Evolutionary conservation across 2,888 invertebrate species (phyloP).

Genomic region (Stratiomys singularior): DNA sequence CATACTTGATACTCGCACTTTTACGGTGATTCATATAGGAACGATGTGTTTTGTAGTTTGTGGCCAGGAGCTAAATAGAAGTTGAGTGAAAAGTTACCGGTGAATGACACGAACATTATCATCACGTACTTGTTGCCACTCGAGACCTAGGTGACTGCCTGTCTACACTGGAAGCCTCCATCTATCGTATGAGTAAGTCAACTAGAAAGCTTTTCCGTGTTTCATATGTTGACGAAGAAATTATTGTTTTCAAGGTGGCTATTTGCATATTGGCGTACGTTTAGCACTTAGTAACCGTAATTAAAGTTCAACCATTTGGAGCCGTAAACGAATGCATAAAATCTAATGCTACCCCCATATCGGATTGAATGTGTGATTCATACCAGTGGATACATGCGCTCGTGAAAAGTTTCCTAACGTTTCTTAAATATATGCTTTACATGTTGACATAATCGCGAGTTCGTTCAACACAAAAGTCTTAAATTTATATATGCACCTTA

Average conservation of each 20-base stretch:
- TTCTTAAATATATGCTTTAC: too few relatives aligned
- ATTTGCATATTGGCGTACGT: slow-evolving; percentile 20
- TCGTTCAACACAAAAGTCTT: too few relatives aligned
- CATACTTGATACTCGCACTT: neutral
- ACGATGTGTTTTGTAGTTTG: neutral
- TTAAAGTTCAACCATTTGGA: neutral
- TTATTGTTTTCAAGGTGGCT: neutral
- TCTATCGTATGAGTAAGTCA: neutral
- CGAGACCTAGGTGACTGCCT: slow-evolving; percentile 18
- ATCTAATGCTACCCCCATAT: too few relatives aligned
- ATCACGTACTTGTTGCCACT: slow-evolving; percentile 38
- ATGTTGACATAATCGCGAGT: too few relatives aligned
- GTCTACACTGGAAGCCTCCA: neutral
- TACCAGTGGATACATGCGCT: too few relatives aligned
- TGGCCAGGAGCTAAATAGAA: neutral
- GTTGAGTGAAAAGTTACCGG: neutral
- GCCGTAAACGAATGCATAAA: too few relatives aligned
- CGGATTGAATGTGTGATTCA: too few relatives aligned
- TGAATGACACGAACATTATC: slow-evolving; percentile 30
- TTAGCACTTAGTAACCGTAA: neutral
- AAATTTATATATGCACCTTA: too few relatives aligned
- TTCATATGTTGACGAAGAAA: slow-evolving; percentile 1
- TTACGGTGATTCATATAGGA: neutral
- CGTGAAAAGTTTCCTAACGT: too few relatives aligned
- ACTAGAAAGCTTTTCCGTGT: slow-evolving; percentile 4